Conservation (phyloP, 1,140 invertebrate species). For the Tetramorium parvispinum region DNA sequence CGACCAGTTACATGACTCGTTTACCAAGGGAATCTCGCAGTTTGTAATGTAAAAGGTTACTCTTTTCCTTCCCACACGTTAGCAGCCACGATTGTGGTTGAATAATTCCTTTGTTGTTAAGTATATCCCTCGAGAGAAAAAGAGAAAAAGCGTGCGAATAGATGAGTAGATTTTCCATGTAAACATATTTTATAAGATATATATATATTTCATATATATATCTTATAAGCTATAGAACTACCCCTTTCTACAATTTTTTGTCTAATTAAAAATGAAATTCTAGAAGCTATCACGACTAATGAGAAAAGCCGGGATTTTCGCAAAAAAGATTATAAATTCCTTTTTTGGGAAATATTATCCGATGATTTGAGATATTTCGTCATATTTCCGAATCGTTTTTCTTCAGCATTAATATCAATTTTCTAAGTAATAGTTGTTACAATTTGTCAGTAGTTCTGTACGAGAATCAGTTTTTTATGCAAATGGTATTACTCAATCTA, state of each 20-base stretch:
- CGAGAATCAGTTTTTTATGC: background rate
- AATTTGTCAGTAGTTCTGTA: background rate
- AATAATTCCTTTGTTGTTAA: constrained; percentile 25
- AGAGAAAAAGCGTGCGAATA: background rate
- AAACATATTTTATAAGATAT: too few species aligned
- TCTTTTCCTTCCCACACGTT: background rate
- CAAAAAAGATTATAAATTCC: background rate
- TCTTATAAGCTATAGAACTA: background rate
- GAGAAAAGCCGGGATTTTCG: background rate
- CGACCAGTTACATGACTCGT: background rate
- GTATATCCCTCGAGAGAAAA: background rate
- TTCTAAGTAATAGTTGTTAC: background rate
- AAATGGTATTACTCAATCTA: background rate
- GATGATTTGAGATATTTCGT: background rate
- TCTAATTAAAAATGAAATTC: background rate
- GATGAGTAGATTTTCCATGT: background rate
- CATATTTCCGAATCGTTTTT: background rate
- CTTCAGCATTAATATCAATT: background rate
- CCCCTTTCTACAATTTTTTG: background rate
- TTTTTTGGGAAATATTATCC: background rate
- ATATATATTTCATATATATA: background rate
- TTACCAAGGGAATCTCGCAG: background rate
- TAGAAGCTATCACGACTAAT: background rate
- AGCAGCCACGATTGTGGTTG: constrained; percentile 3
- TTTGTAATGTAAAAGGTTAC: constrained; percentile 17